A percentile compares a stretch with the other conserved stretches of the same genome.
These are phyloP conservation scores for Geophilus truncorum DNA, from an alignment of 2,888 invertebrate genomes.

Conservation along the genomic window DNA sequence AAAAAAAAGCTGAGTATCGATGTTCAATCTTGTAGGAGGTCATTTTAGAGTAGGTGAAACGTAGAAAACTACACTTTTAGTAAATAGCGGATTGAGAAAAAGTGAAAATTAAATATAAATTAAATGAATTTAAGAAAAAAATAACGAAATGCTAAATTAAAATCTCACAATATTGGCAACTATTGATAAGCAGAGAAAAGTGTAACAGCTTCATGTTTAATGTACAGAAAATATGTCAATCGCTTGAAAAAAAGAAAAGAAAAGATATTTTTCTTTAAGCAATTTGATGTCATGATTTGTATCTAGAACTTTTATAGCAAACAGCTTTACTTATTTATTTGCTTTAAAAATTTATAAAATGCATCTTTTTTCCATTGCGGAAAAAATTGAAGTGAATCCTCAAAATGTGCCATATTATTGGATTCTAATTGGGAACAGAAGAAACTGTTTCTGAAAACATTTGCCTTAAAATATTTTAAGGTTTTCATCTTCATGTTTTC, in stretches of 20 bases:
- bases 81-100: neutral
- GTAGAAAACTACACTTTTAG: neutral
- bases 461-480: constrained; percentile 24
- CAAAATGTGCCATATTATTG: constrained; percentile 21
- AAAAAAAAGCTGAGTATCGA: neutral
- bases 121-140: neutral
- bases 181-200: neutral
- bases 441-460: neutral
- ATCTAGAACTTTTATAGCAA: neutral
- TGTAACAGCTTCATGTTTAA: neutral
- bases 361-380: neutral
- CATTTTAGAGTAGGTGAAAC: neutral
- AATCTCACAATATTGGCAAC: neutral
- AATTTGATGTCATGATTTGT: neutral
- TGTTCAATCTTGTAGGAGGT: neutral
- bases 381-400: constrained; percentile 8
- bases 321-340: neutral
- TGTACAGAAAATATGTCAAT: neutral
- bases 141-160: neutral
- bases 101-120: neutral
- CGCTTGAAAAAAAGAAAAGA: neutral
- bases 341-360: neutral
- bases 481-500: neutral
- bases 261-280: neutral
- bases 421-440: neutral